Conservation (phyloP, 53 echinoderm and acorn worm species). For the Paelopatides confundens region DNA sequence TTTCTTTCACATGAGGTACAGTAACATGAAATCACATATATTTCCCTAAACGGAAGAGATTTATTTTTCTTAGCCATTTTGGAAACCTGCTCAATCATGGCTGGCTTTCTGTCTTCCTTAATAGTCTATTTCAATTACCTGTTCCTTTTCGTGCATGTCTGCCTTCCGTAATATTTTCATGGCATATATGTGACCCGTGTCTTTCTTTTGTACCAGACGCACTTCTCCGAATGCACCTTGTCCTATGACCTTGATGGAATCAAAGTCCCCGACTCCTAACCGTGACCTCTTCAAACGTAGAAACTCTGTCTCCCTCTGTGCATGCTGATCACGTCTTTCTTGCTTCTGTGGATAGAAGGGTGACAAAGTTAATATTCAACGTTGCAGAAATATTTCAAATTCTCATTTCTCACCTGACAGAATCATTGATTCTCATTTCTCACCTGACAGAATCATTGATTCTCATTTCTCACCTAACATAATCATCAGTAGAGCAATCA, state of each 20-base stretch:
- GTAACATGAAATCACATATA: too few species aligned
- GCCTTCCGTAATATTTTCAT: slow-evolving; percentile 99
- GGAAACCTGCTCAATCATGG: too few species aligned
- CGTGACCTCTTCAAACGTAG: slow-evolving; percentile 91
- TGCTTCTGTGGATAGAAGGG: slow-evolving; percentile 69
- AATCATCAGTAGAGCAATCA: too few species aligned
- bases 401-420: too few species aligned
- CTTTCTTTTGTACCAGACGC: slow-evolving; percentile 98
- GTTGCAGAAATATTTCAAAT: too few species aligned
- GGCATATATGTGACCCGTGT: slow-evolving; percentile 99
- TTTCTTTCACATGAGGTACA: too few species aligned
- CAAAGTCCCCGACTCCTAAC: slow-evolving; percentile 97
- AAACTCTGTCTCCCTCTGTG: slow-evolving; percentile 97
- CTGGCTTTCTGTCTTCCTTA: too few species aligned
- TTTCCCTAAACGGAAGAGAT: neutral
- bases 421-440: too few species aligned
- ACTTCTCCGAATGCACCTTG: slow-evolving; percentile 98
- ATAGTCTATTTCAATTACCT: slow-evolving; percentile 54
- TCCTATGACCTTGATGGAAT: slow-evolving; percentile 98
- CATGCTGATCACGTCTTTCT: slow-evolving; percentile 94
- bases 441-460: too few species aligned
- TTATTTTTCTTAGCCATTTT: too few species aligned
- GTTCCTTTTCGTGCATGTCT: slow-evolving; percentile 99
- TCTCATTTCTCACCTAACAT: too few species aligned
- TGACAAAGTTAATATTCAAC: too few species aligned